phyloP scores from a whole-genome alignment of 1,140 invertebrate genomes.

The Aphaenogaster rudis region DNA sequence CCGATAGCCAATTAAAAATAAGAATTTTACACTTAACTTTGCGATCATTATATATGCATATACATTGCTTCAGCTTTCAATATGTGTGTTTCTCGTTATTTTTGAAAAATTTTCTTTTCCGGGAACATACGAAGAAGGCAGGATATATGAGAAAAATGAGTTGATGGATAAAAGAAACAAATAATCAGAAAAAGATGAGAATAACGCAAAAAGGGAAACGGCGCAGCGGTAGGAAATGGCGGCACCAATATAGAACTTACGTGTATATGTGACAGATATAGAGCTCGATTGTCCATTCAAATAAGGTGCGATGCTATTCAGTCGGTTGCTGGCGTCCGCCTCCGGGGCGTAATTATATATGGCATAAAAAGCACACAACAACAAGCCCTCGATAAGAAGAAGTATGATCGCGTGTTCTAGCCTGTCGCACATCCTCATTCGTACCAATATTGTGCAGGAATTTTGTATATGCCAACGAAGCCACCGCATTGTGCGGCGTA shows the following conservation, averaged over 20 bases:
- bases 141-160: neutral
- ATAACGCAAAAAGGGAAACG: neutral
- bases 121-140: neutral
- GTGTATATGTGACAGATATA: constrained; percentile 79
- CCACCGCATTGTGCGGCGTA: neutral
- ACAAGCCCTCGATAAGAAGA: constrained; percentile 82
- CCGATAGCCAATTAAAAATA: neutral
- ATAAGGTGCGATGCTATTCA: constrained; percentile 80
- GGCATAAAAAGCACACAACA: constrained; percentile 82
- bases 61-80: neutral
- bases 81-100: neutral
- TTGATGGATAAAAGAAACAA: neutral
- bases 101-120: neutral
- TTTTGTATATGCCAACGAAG: constrained; percentile 3
- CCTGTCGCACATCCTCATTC: neutral
- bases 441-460: neutral
- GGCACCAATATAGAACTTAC: constrained; percentile 78
- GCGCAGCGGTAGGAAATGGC: neutral
- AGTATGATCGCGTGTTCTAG: constrained; percentile 78
- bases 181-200: neutral
- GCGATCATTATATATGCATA: neutral
- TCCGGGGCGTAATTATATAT: constrained; percentile 82
- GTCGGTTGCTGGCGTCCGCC: constrained; percentile 76
- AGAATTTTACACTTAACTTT: neutral
- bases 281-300: constrained; percentile 81